Percentiles rank a stretch among this genome's conserved stretches.
Conservation (phyloP, 1,140 invertebrate species). For the Heliconius eleuchia region DNA sequence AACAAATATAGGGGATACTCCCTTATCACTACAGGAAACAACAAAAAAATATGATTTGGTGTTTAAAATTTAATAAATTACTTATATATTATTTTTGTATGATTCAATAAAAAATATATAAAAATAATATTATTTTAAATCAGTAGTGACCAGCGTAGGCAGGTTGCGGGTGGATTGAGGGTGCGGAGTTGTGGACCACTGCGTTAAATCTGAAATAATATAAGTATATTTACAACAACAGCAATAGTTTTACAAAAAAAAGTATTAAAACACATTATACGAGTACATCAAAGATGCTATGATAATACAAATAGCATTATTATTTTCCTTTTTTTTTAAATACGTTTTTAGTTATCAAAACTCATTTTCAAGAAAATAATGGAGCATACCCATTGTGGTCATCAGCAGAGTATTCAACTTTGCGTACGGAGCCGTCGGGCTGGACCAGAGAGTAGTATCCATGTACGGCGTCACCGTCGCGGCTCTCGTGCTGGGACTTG, state of each 20-base stretch:
- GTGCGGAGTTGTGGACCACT: slow-evolving; percentile 82
- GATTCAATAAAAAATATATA: slow-evolving; percentile 4
- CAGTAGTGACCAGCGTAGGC: slow-evolving; percentile 41
- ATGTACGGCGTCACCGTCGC: slow-evolving; percentile 83
- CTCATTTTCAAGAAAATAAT: neutral
- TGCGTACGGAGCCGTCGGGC: slow-evolving; percentile 67
- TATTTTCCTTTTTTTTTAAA: neutral
- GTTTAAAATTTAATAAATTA: neutral
- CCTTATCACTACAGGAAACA: neutral
- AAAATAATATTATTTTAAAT: slow-evolving; percentile 16
- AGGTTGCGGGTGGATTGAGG: slow-evolving; percentile 41
- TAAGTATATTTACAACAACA: neutral
- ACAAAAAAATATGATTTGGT: slow-evolving; percentile 11
- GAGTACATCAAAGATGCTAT: too few species aligned
- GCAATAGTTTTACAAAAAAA: neutral
- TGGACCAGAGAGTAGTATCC: slow-evolving; percentile 83
- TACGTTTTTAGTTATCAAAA: too few species aligned
- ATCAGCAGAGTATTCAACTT: slow-evolving; percentile 70
- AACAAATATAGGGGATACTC: neutral
- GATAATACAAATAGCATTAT: neutral
- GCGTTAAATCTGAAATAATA: slow-evolving; percentile 82
- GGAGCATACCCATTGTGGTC: slow-evolving; percentile 61
- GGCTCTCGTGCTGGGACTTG: slow-evolving; percentile 69
- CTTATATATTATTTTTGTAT: slow-evolving; percentile 8
- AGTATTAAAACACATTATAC: slow-evolving; percentile 11